phyloP scores from a whole-genome alignment of 2,797 vertebrate species.

The Anisognathus igniventris region DNA sequence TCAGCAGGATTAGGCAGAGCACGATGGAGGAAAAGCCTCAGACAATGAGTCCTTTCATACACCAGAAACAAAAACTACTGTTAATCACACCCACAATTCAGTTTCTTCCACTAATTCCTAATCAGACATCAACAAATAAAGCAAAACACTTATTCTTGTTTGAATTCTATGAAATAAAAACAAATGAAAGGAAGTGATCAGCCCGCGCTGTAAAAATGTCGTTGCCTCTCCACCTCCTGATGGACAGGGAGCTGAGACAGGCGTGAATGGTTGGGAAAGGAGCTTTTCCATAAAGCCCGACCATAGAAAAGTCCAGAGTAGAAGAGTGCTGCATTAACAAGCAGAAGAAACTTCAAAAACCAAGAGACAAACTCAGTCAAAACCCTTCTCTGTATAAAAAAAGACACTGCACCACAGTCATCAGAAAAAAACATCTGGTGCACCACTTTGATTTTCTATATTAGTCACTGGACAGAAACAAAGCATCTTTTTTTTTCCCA shows the following conservation, averaged over 20 bases:
- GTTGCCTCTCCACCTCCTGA: not conserved
- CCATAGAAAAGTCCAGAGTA: not conserved
- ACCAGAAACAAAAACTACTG: slow-evolving; percentile 28
- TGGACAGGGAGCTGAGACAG: not conserved
- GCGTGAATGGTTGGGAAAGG: not conserved
- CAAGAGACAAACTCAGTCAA: not conserved
- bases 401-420: slow-evolving; percentile 1
- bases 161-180: slow-evolving; percentile 43
- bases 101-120: slow-evolving; percentile 51
- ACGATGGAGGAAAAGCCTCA: slow-evolving; percentile 33
- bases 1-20: slow-evolving; percentile 48
- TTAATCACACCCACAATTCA: slow-evolving; percentile 52
- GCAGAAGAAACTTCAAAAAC: slow-evolving; percentile 18
- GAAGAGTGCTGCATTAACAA: not conserved
- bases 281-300: not conserved
- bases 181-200: slow-evolving; percentile 14
- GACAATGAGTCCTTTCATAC: slow-evolving; percentile 56
- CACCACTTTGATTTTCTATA: slow-evolving; percentile 23
- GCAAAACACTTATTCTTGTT: slow-evolving; percentile 50
- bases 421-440: slow-evolving; percentile 50
- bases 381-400: not conserved
- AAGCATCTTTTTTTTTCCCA: not conserved
- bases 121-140: slow-evolving; percentile 60
- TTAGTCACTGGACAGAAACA: slow-evolving; percentile 46
- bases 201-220: not conserved